A percentile compares a stretch with the other conserved stretches of the same genome.
Conservation (phyloP, 2,888 invertebrate species). For the Phasia obesa region DNA sequence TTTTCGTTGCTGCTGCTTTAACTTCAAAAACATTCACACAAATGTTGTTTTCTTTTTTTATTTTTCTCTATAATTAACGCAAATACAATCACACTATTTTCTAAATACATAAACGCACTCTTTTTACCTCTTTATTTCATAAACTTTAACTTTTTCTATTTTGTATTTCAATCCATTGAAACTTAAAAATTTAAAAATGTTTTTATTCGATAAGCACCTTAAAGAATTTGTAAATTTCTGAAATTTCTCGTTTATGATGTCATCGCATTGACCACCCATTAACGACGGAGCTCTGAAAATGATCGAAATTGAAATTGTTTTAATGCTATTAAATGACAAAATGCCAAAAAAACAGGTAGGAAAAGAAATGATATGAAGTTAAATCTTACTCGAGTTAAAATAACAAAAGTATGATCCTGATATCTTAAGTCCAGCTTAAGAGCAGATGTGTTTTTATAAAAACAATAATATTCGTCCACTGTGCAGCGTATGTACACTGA, state of each 20-base stretch:
- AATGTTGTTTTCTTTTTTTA: neutral
- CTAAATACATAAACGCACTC: neutral
- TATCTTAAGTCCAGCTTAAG: conserved; percentile 60
- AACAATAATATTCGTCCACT: conserved; percentile 5
- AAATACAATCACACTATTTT: conserved; percentile 34
- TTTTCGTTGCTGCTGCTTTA: conserved; percentile 11
- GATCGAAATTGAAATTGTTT: conserved; percentile 45
- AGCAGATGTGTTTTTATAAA: conserved; percentile 43
- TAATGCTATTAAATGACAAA: conserved; percentile 45
- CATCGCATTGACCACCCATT: conserved; percentile 59
- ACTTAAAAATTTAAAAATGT: conserved; percentile 18
- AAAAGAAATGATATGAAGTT: conserved; percentile 3
- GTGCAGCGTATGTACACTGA: neutral
- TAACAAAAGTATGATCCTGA: conserved; percentile 40
- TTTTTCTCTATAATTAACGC: conserved; percentile 21
- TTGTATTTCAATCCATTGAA: conserved; percentile 13
- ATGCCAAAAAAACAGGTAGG: conserved; percentile 3
- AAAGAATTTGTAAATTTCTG: conserved; percentile 36
- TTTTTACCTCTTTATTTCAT: neutral
- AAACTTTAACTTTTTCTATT: neutral
- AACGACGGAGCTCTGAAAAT: conserved; percentile 24
- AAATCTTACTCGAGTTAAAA: conserved; percentile 23
- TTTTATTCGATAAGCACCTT: conserved; percentile 42
- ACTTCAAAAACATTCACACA: conserved; percentile 14
- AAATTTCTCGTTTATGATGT: conserved; percentile 60